Conservation (phyloP, 2,113 vertebrate species). For the Himantopus leucocephalus region DNA sequence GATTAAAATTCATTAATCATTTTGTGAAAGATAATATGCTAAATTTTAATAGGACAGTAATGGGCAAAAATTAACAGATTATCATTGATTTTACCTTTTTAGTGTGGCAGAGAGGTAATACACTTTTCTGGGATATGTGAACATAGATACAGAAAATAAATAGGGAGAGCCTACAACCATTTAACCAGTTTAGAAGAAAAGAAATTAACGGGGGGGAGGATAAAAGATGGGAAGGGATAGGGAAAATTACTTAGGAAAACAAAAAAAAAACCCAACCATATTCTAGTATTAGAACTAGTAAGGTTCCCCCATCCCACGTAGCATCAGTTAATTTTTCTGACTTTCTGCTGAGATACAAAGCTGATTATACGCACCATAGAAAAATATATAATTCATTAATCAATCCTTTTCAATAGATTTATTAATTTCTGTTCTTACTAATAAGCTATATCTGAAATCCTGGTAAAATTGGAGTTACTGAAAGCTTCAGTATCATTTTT, state of each 20-base stretch:
- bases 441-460: background rate
- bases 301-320: background rate
- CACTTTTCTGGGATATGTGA: background rate
- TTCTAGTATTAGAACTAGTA: background rate
- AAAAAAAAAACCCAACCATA: background rate
- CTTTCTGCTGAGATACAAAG: background rate
- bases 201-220: background rate
- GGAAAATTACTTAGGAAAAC: background rate
- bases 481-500: background rate
- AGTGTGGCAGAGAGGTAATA: background rate
- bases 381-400: background rate
- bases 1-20: background rate
- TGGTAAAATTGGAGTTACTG: background rate
- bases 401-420: background rate
- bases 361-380: background rate
- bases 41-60: background rate
- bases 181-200: background rate
- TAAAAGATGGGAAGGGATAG: background rate
- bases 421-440: background rate
- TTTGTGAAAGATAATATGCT: background rate
- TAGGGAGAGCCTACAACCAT: background rate
- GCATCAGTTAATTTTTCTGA: background rate
- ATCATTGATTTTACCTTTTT: background rate
- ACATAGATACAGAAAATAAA: background rate
- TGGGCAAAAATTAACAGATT: background rate